Conservation (phyloP, 2,888 invertebrate genomes). For the Entomobrya proxima region DNA sequence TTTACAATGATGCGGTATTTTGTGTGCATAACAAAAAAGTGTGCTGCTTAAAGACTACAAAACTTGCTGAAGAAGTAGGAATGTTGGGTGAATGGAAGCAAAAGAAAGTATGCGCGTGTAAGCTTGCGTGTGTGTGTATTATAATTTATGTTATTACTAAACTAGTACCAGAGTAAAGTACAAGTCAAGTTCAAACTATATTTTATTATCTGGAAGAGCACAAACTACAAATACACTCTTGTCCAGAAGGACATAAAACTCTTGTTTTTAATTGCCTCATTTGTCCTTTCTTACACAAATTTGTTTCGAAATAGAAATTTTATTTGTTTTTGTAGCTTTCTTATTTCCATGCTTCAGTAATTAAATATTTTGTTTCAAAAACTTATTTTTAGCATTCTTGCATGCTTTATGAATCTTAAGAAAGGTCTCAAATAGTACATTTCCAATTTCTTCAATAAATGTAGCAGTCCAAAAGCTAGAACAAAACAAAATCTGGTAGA, state of each 20-base stretch:
- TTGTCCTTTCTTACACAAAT: background rate
- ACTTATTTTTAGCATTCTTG: background rate
- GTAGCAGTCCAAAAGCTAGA: too few species aligned
- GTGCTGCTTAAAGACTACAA: background rate
- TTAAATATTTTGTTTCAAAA: conserved; percentile 5
- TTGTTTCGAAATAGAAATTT: conserved; percentile 5
- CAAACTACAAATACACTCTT: too few species aligned
- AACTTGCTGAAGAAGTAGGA: background rate
- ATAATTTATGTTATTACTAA: background rate
- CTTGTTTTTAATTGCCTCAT: conserved; percentile 5
- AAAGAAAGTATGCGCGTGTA: background rate
- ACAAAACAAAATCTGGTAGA: background rate
- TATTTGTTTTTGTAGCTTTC: background rate
- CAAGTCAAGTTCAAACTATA: conserved; percentile 12
- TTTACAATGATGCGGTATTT: background rate
- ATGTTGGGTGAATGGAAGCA: background rate
- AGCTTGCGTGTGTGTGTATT: background rate
- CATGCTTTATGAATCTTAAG: too few species aligned
- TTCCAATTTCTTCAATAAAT: too few species aligned
- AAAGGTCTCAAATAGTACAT: background rate
- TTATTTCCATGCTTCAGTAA: background rate
- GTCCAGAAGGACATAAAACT: background rate
- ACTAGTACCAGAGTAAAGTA: background rate
- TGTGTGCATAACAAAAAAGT: conserved; percentile 18
- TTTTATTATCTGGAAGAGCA: background rate